Evolutionary conservation across 2,797 vertebrate genomes (phyloP).

Genomic region (Callimico goeldii): DNA sequence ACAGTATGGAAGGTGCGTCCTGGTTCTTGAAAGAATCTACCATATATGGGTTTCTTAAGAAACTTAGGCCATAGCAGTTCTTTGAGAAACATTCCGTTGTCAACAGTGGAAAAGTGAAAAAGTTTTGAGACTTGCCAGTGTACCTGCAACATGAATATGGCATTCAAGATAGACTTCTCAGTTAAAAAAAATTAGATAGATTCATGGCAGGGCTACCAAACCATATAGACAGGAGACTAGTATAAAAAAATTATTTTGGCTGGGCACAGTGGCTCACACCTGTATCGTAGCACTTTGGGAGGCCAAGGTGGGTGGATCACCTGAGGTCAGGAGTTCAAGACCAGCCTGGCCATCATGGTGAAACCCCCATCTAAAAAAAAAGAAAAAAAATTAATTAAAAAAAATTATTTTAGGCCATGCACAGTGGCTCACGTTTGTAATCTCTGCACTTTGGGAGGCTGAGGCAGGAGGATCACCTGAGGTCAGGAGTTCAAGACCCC

Average conservation of each 20-base stretch:
- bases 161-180: background rate
- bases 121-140: background rate
- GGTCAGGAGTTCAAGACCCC: too few relatives aligned
- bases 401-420: too few relatives aligned
- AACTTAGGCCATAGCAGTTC: background rate
- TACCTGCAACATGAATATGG: background rate
- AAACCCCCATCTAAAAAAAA: too few relatives aligned
- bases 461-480: too few relatives aligned
- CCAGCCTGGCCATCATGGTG: too few relatives aligned
- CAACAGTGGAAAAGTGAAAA: background rate
- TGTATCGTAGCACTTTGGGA: too few relatives aligned
- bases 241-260: too few relatives aligned
- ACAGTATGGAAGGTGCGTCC: background rate
- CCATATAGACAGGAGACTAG: background rate
- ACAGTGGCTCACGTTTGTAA: too few relatives aligned
- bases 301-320: too few relatives aligned
- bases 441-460: too few relatives aligned
- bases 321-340: too few relatives aligned
- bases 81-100: background rate
- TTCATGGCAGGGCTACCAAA: background rate
- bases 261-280: accelerated
- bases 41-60: background rate
- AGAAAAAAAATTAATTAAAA: too few relatives aligned
- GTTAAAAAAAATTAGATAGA: background rate
- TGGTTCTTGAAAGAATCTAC: background rate